Evolutionary conservation across 1,140 invertebrate species (phyloP).

Genomic region (Galleria mellonella): DNA sequence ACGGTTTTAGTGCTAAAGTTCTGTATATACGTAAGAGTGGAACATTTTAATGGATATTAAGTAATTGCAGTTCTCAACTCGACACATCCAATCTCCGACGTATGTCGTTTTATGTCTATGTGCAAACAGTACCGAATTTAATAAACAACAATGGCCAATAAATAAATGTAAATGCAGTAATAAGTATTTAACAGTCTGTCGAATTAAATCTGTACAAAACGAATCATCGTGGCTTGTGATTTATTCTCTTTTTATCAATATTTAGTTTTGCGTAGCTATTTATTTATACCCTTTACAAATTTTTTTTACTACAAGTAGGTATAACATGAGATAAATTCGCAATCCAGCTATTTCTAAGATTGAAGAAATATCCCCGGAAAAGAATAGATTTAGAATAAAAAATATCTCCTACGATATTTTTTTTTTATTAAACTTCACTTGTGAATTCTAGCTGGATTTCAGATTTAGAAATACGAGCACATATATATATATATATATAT

Average conservation of each 20-base stretch:
- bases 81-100: conserved; percentile 35
- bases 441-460: too few relatives aligned
- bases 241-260: conserved; percentile 26
- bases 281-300: conserved; percentile 2
- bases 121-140: conserved; percentile 60
- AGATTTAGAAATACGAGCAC: too few relatives aligned
- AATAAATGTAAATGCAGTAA: conserved; percentile 61
- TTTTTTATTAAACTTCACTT: too few relatives aligned
- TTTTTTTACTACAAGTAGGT: too few relatives aligned
- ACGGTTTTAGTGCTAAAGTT: conserved; percentile 36
- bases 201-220: conserved; percentile 73
- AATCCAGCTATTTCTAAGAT: too few relatives aligned
- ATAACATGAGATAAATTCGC: too few relatives aligned
- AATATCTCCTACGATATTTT: too few relatives aligned
- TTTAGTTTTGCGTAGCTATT: conserved; percentile 21
- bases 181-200: conserved; percentile 68
- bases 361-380: too few relatives aligned
- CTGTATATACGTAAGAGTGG: conserved; percentile 62
- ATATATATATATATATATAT: too few relatives aligned
- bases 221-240: conserved; percentile 55
- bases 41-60: conserved; percentile 16
- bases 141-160: conserved; percentile 46
- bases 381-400: too few relatives aligned
- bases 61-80: neutral
- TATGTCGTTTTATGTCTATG: conserved; percentile 37